Conservation (phyloP, 2,797 vertebrate genomes). For the Antennarius maculatus region DNA sequence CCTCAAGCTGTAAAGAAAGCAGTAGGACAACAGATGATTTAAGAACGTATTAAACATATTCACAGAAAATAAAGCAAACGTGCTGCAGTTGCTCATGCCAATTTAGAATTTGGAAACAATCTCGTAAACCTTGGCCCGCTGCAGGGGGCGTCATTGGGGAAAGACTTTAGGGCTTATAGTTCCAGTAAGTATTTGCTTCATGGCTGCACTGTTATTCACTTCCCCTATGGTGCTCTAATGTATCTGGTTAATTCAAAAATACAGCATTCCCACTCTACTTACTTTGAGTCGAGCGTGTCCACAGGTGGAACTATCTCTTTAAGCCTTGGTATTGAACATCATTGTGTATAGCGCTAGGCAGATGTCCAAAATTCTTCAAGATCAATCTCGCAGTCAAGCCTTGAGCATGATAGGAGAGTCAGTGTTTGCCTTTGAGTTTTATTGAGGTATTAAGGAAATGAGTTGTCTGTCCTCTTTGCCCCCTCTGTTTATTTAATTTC, state of each 20-base stretch:
- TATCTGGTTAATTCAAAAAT: slow-evolving; percentile 47
- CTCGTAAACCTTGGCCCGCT: slow-evolving; percentile 67
- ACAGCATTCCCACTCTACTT: slow-evolving; percentile 17
- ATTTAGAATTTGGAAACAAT: slow-evolving; percentile 73
- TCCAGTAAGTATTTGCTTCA: slow-evolving; percentile 54
- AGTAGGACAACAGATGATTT: slow-evolving; percentile 64
- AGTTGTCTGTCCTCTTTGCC: slow-evolving; percentile 68
- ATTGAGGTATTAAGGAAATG: slow-evolving; percentile 75
- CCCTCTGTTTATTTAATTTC: slow-evolving; percentile 75
- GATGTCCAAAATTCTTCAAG: slow-evolving; percentile 49
- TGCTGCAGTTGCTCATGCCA: slow-evolving; percentile 52
- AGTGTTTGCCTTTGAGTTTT: slow-evolving; percentile 68
- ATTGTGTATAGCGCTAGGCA: slow-evolving; percentile 27
- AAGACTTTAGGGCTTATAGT: slow-evolving; percentile 59
- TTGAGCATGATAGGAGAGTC: slow-evolving; percentile 49
- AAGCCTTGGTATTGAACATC: slow-evolving; percentile 33
- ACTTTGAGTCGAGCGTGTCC: slow-evolving; percentile 6
- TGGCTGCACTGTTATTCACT: slow-evolving; percentile 61
- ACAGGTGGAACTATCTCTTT: slow-evolving; percentile 21
- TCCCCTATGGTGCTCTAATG: slow-evolving; percentile 24
- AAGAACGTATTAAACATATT: slow-evolving; percentile 80
- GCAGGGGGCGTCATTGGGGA: slow-evolving; percentile 57
- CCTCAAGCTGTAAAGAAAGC: slow-evolving; percentile 66
- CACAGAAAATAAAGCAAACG: slow-evolving; percentile 70
- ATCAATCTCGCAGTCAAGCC: slow-evolving; percentile 61